Base-by-base conservation (phyloP, 1,140 invertebrate species). In the Oscheius sp. region DNA sequence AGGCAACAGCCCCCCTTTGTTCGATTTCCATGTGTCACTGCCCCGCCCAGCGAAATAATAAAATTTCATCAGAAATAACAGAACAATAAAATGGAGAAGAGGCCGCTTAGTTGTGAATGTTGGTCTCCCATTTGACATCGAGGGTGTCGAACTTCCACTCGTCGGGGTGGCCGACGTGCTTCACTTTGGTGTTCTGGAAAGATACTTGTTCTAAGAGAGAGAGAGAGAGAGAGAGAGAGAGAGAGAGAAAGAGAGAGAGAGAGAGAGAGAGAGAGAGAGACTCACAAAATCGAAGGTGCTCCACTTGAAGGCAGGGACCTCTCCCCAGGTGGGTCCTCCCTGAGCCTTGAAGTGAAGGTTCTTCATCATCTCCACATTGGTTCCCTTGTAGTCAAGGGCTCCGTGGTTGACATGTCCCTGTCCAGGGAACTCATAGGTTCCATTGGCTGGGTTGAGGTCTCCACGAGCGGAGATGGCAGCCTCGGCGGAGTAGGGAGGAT, bases 401-500 rank as follows among this genome's bases (percentile, higher is more conserved):
- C 89, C 89, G 84, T 90, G 88, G 69, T 86, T 85, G 66, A 89
- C 84, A 80, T 90, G 89, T n/a, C 89, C 88, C 32, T 90, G 82
- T 32, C 88, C 87, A 2, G 80, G 81, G 83, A 90, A 89, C 7
- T 90, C 89, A 82, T 90, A 91, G 28, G 86, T 89, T 31, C 90
- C 90, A 77, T 88, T 88, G 2, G 85, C 86, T 0, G 89, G 89
- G 84, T 91, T 91, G 42, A 91, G 85, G 83, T 91, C 91, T 84
- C 88, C 87, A 55, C 90, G 83, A 18, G 90, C 88, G 29, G 90
- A 88, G 78, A 91, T 90, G 36, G 89, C 89, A 85, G 90, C 90
- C 83, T 90, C 89, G 15, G 87, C 90, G 82, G 87, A 89, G 85
- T 90, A 91, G 1, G 90, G 90, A 10, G 91, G 91, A 4, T 79